Conservation (phyloP, 1,140 invertebrate genomes). For the Sycophaga agraensis region DNA sequence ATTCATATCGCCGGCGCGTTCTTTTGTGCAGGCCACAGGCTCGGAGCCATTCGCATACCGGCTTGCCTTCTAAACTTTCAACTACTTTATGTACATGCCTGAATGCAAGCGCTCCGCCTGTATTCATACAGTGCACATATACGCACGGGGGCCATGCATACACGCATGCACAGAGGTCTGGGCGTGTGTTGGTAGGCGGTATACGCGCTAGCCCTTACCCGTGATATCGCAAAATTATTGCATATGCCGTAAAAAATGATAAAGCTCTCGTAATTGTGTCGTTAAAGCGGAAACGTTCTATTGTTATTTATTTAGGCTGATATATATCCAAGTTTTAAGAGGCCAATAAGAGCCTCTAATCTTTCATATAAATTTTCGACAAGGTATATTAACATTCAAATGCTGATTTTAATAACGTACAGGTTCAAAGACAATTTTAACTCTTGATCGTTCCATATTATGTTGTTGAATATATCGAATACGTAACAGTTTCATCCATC, state of each 20-base stretch:
- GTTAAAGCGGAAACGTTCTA: no score
- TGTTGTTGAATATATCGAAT: no score
- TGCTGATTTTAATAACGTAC: no score
- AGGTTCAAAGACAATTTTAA: no score
- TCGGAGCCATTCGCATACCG: slow-evolving; percentile 16
- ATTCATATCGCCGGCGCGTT: slow-evolving; percentile 41
- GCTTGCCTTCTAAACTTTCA: slow-evolving; percentile 25
- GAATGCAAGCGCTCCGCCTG: slow-evolving; percentile 5
- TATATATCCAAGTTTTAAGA: slow-evolving; percentile 21
- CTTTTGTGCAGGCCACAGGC: slow-evolving; percentile 30
- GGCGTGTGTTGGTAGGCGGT: not conserved
- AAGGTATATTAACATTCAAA: no score
- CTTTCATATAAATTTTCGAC: no score
- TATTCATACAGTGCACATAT: no score
- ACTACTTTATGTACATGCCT: slow-evolving; percentile 5
- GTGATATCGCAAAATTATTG: slow-evolving; percentile 1
- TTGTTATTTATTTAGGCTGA: not conserved
- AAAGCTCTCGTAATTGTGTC: not conserved
- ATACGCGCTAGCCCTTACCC: no score
- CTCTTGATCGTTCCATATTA: no score
- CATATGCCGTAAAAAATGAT: not conserved
- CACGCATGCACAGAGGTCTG: not conserved
- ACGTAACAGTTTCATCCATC: no score
- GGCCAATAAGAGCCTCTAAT: slow-evolving; percentile 8
- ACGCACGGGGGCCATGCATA: no score